Base-by-base conservation (phyloP, 2,113 vertebrate species). In the Pimephales promelas region DNA sequence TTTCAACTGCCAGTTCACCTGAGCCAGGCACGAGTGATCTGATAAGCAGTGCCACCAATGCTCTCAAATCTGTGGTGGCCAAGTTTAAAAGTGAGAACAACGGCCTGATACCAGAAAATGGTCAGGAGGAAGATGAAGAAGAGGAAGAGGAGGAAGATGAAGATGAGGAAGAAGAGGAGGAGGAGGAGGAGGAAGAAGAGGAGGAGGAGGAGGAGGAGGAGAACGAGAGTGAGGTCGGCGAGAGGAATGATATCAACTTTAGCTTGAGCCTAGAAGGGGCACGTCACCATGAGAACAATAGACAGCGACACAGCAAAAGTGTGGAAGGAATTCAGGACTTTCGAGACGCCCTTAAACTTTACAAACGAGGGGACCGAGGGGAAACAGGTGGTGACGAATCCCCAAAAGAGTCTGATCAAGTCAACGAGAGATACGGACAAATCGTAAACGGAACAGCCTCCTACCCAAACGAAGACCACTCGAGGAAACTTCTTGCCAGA, bases 1-100 rank as follows among this genome's bases (percentile, higher is more conserved):
- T 97, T 84, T 99, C 97, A 49, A 95, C 96, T 0, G 95, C 97
- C 83, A 99, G 98, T 89, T 99, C 98, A 85, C 98, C 97, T 0
- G 98, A 99, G 90, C 96, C 97, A 0, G 97, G 98, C 85, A 98
- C 97, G 90, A 98, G 98, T 13, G 97, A 98, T 88, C 92, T 97
- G 80, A 92, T 96, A 79, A 95, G 96, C 92, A 99, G 97, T 0
- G 97, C 97, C 88, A 97, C 97, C 85, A 97, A 95, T 24, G 96
- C 96, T 84, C 96, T 98, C 87, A 99, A 99, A 93, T 98, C 97
- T 0, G 97, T 98, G 85, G 97, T 98, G 90, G 97, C 97, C 88
- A 99, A 99, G 92, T 98, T 98, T 92, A 98, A 98, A 94, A 97
- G 95, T 0, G 97, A 98, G 92, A 97, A 96, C 0, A 97, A 99